phyloP scores from a whole-genome alignment of 2,113 vertebrate species.

The Lontra canadensis region DNA sequence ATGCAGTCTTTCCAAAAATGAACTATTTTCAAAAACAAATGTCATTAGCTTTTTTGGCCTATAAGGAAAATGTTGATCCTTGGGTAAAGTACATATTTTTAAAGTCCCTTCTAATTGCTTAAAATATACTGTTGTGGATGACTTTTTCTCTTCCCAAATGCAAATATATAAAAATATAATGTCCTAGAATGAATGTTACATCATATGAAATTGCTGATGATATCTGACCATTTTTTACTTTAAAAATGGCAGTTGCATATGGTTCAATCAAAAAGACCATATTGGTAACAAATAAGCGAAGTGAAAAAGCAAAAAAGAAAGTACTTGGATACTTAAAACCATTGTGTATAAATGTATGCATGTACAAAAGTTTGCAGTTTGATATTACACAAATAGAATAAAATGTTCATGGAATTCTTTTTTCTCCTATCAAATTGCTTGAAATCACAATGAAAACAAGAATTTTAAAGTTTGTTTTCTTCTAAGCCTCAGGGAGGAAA shows the following conservation, averaged over 20 bases:
- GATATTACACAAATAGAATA: conserved; percentile 29
- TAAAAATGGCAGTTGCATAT: conserved; percentile 19
- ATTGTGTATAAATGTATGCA: neutral
- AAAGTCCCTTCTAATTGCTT: conserved; percentile 48
- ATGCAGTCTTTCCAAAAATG: conserved; percentile 13
- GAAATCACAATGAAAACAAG: conserved; percentile 36
- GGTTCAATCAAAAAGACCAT: neutral
- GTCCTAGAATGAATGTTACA: conserved; percentile 51
- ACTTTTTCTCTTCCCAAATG: conserved; percentile 46
- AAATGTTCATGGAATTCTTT: conserved; percentile 11
- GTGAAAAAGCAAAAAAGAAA: conserved; percentile 22
- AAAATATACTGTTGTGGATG: conserved; percentile 5
- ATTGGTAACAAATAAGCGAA: conserved; percentile 24
- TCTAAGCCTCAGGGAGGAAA: neutral
- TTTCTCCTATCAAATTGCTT: neutral
- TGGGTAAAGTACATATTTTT: neutral
- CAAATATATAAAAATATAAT: conserved; percentile 28
- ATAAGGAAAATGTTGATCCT: conserved; percentile 8
- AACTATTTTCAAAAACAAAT: conserved; percentile 29
- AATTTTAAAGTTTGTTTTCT: conserved; percentile 55
- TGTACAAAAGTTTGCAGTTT: conserved; percentile 32
- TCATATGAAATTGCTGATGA: conserved; percentile 14
- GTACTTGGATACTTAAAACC: neutral
- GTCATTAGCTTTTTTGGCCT: conserved; percentile 40
- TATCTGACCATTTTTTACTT: neutral